Evolutionary conservation across 2,797 vertebrate genomes (phyloP), one percentile per base, ranked within the genome.

Genomic region (Perodicticus potto): DNA sequence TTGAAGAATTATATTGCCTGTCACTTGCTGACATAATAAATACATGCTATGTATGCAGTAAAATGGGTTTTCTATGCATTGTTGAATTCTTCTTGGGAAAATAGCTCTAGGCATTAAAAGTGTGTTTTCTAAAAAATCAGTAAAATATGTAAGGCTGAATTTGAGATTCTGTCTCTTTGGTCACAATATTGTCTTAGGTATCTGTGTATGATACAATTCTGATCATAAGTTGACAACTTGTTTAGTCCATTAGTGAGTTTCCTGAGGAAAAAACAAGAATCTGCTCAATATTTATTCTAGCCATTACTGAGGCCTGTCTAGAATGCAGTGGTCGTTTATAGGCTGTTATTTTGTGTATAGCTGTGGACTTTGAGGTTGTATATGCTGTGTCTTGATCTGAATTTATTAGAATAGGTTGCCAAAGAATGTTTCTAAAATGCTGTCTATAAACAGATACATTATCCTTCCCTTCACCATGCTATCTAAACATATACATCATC

Each of bases 21-120:
- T n/a, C n/a, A 27, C 80, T 70, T 93, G 78, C 67, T 93, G 34
- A 91, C 7, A 70, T 20, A 84, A 49, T 72, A 73, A 83, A 78
- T 57, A 32, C 34, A 22, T 59, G 16, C 73, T 85, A 65, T 7
- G 0, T 77, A 77, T 5, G 27, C 84, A 34, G 80, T 72, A 45
- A 78, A 70, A 43, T 34, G 43, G 0, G 13, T 80, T 69, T 78
- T 17, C 27, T 45, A 80, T 55, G 7, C 12, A 27, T 37, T 34
- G 5, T 69, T 95, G 14, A 29, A 57, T 85, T 34, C 32, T 88
- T 83, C 70, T 43, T 32, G 55, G 5, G 32, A 57, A 76, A 74
- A n/a, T 74, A 86, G 34, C 17, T 57, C 0, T 76, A 76, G 45
- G 6, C 29, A 23, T 23, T 77, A 16, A 81, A 85, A 70, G 7